A percentile compares a stretch with the other conserved stretches of the same genome.
Conservation (phyloP, 2,113 vertebrate species). For the Myodes glareolus region DNA sequence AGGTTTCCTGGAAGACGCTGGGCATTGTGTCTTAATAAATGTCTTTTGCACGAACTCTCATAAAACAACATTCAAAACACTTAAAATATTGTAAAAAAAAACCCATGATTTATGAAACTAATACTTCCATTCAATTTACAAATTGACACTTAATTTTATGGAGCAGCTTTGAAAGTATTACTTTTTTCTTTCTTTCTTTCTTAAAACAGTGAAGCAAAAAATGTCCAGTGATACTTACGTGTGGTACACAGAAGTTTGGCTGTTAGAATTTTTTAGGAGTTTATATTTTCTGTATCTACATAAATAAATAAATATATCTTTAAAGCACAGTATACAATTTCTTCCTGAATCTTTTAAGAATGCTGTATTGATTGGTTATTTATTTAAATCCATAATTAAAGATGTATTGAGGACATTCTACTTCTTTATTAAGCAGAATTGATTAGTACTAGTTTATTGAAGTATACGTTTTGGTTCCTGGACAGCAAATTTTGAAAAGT, state of each 20-base stretch:
- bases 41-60: neutral
- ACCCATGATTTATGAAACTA: neutral
- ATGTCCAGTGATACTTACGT: neutral
- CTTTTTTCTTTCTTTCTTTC: neutral
- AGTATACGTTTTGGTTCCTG: neutral
- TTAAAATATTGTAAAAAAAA: conserved; percentile 18
- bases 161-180: neutral
- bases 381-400: neutral
- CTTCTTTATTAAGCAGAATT: neutral
- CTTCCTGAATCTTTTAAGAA: neutral
- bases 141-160: neutral
- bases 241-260: neutral
- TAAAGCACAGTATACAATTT: neutral
- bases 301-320: neutral
- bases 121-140: conserved; percentile 28
- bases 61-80: neutral
- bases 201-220: neutral
- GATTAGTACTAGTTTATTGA: neutral
- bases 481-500: neutral
- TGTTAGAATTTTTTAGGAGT: neutral
- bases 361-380: neutral
- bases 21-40: conserved; percentile 28
- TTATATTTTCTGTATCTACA: neutral
- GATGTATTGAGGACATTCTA: rapidly evolving
- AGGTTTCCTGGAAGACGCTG: conserved; percentile 10